A percentile compares a stretch with the other conserved stretches of the same genome.
Evolutionary conservation across 2,113 vertebrate species (phyloP).

Genomic region (Podiceps cristatus): DNA sequence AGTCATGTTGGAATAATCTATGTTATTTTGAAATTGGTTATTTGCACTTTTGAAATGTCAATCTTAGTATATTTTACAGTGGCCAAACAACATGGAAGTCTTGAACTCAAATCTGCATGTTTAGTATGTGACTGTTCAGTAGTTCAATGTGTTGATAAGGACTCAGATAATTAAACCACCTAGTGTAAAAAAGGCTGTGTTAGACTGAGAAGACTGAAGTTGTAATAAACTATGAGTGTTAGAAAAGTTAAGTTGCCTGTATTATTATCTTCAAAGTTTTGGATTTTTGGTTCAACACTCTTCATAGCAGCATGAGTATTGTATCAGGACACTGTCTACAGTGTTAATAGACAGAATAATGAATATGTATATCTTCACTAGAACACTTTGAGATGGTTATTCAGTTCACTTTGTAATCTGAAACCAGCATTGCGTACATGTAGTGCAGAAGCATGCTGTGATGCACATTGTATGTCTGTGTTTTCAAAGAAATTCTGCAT

Average conservation of each 20-base stretch:
- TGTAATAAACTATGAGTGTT: not conserved
- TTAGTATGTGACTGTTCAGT: not conserved
- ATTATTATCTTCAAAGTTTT: not conserved
- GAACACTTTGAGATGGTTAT: not conserved
- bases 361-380: not conserved
- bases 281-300: not conserved
- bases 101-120: not conserved
- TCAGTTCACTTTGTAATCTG: not conserved
- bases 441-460: not conserved
- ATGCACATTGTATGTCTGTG: not conserved
- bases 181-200: not conserved
- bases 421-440: not conserved
- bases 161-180: not conserved
- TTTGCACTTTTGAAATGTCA: slow-evolving; percentile 9
- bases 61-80: not conserved
- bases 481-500: not conserved
- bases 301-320: not conserved
- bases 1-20: not conserved
- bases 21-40: slow-evolving; percentile 11
- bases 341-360: not conserved
- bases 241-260: not conserved
- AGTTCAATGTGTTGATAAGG: not conserved
- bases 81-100: not conserved
- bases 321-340: not conserved
- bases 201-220: not conserved